Conservation (phyloP, 2,888 invertebrate genomes). For the Diplolepis rosae region DNA sequence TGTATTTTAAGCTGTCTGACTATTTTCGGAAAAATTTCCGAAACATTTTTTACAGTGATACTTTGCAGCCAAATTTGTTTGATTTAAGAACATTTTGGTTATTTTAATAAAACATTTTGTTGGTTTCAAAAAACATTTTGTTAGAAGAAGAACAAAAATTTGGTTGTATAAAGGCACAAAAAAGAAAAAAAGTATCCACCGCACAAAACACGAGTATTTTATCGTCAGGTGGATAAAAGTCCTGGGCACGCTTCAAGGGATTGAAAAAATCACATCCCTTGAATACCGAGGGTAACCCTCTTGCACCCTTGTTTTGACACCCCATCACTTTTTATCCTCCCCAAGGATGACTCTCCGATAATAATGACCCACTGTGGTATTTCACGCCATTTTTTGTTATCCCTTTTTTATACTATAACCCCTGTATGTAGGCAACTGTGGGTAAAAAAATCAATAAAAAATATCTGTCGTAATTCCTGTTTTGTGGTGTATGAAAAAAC, state of each 20-base stretch:
- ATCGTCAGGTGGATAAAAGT: constrained; percentile 46
- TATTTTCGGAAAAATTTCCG: too few species aligned
- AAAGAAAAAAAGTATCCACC: constrained; percentile 43
- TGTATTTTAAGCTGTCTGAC: too few species aligned
- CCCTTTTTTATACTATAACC: constrained; percentile 7
- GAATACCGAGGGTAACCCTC: constrained; percentile 37
- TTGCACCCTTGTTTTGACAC: constrained; percentile 45
- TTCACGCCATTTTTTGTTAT: constrained; percentile 11
- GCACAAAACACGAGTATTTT: constrained; percentile 46
- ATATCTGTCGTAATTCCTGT: background rate
- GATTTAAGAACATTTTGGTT: too few species aligned
- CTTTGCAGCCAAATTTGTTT: too few species aligned
- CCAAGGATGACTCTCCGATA: constrained; percentile 16
- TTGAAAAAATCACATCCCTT: constrained; percentile 31
- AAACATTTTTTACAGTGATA: too few species aligned
- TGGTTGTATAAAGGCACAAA: too few species aligned
- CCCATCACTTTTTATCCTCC: constrained; percentile 31
- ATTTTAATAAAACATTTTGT: too few species aligned
- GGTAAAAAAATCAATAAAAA: background rate
- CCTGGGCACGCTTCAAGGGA: constrained; percentile 38
- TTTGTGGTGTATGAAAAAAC: background rate
- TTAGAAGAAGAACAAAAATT: too few species aligned
- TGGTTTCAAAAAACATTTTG: too few species aligned
- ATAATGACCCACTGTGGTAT: constrained; percentile 27
- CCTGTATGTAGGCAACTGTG: background rate